Evolutionary conservation across 2,888 invertebrate genomes (phyloP).

Genomic region (Mechanitis messenoides): DNA sequence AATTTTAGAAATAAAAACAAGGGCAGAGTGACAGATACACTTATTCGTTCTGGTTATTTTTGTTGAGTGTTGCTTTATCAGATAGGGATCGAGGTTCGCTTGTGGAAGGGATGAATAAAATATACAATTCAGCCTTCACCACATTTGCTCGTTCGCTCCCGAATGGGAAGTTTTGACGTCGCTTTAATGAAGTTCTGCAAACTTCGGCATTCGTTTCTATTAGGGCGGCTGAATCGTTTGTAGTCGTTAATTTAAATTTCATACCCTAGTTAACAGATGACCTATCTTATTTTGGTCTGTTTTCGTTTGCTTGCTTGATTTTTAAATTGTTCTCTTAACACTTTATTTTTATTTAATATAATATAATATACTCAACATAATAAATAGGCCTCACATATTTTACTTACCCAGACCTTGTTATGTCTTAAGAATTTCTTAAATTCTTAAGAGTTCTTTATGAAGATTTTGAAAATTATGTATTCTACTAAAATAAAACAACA

Average conservation of each 20-base stretch:
- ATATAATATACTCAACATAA: too few relatives aligned
- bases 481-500: slow-evolving; percentile 5
- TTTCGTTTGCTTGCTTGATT: slow-evolving; percentile 2
- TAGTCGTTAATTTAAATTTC: slow-evolving; percentile 68
- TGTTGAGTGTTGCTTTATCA: slow-evolving; percentile 66
- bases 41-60: slow-evolving; percentile 71
- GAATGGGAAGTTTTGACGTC: slow-evolving; percentile 63
- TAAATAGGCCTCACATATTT: too few relatives aligned
- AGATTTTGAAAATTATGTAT: not conserved
- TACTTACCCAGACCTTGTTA: too few relatives aligned
- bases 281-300: slow-evolving; percentile 60
- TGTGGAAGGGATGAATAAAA: slow-evolving; percentile 70
- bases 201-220: slow-evolving; percentile 69
- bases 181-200: slow-evolving; percentile 66
- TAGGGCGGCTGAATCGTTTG: slow-evolving; percentile 62
- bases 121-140: slow-evolving; percentile 62
- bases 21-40: slow-evolving; percentile 72
- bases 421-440: too few relatives aligned
- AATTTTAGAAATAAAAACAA: slow-evolving; percentile 75
- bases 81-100: slow-evolving; percentile 63
- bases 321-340: too few relatives aligned
- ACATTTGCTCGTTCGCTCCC: slow-evolving; percentile 51
- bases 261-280: slow-evolving; percentile 57
- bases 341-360: too few relatives aligned
- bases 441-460: too few relatives aligned